These are phyloP conservation scores for Synanthedon tipuliformis DNA, from an alignment of 2,888 invertebrate genomes.

Conservation along the genomic window DNA sequence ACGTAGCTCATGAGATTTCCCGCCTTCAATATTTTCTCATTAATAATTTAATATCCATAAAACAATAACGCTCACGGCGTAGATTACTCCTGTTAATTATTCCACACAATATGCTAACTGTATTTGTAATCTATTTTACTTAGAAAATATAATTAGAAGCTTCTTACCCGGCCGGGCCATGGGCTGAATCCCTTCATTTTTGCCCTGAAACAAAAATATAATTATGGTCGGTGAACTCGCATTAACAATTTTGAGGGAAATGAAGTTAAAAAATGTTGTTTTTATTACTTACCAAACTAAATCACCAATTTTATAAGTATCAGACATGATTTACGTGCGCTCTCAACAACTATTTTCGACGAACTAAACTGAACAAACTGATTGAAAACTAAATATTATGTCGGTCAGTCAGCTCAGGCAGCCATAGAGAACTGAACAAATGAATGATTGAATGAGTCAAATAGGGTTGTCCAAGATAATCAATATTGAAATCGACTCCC, in stretches of 20 bases:
- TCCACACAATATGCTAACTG: neutral
- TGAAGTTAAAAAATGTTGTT: constrained; percentile 16
- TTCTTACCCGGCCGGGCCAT: constrained; percentile 97
- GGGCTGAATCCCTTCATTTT: constrained; percentile 98
- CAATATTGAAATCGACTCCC: no score
- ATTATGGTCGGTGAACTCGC: constrained; percentile 12
- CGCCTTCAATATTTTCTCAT: constrained; percentile 18
- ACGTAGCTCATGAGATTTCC: constrained; percentile 21
- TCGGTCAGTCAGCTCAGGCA: no score
- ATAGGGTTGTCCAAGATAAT: no score
- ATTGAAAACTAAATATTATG: no score
- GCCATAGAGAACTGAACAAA: no score
- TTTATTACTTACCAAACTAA: constrained; percentile 29
- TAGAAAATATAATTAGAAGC: constrained; percentile 17
- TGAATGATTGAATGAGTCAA: no score
- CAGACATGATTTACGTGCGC: constrained; percentile 47
- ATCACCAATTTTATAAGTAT: constrained; percentile 65
- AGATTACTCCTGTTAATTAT: neutral
- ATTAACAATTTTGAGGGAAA: constrained; percentile 36
- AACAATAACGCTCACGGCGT: neutral
- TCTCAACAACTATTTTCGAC: constrained; percentile 42
- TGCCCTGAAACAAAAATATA: constrained; percentile 79
- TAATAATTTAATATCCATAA: neutral
- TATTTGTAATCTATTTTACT: neutral
- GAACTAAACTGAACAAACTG: constrained; percentile 43